These are phyloP conservation scores for Drosophila watanabei DNA, from an alignment of 1,140 invertebrate species.

Conservation along the genomic window DNA sequence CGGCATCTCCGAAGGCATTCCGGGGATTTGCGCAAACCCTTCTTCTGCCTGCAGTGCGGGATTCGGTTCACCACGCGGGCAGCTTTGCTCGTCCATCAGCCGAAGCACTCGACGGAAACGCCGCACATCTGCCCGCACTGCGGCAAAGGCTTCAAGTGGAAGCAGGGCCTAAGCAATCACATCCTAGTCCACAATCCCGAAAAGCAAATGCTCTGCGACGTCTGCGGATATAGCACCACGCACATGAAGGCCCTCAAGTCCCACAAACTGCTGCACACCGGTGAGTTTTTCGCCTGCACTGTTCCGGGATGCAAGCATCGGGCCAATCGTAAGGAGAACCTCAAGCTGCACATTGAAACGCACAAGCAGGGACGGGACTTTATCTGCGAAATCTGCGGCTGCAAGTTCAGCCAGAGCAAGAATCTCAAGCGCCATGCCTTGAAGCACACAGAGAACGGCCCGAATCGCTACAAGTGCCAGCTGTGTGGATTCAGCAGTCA, in stretches of 20 bases:
- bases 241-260: constrained; percentile 88
- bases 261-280: constrained; percentile 87
- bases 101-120: constrained; percentile 87
- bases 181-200: constrained; percentile 87
- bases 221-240: constrained; percentile 88
- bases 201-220: constrained; percentile 88
- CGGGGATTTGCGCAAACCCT: constrained; percentile 85
- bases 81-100: constrained; percentile 86
- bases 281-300: constrained; percentile 87
- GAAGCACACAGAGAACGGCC: constrained; percentile 82
- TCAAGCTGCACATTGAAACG: constrained; percentile 86
- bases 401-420: constrained; percentile 86
- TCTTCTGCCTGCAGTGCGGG: constrained; percentile 87
- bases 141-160: constrained; percentile 89
- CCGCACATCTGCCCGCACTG: constrained; percentile 88
- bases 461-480: constrained; percentile 82
- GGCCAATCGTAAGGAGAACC: constrained; percentile 86
- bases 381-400: constrained; percentile 87
- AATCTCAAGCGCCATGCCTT: constrained; percentile 86
- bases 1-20: constrained; percentile 86
- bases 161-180: constrained; percentile 88
- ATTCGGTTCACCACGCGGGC: constrained; percentile 87
- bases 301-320: constrained; percentile 86
- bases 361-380: constrained; percentile 87
- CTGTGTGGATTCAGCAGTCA: constrained; percentile 87